Evolutionary conservation across 1,140 invertebrate genomes (phyloP), one percentile per base, ranked within the genome.

Genomic region (Drosophila micromelanica): DNA sequence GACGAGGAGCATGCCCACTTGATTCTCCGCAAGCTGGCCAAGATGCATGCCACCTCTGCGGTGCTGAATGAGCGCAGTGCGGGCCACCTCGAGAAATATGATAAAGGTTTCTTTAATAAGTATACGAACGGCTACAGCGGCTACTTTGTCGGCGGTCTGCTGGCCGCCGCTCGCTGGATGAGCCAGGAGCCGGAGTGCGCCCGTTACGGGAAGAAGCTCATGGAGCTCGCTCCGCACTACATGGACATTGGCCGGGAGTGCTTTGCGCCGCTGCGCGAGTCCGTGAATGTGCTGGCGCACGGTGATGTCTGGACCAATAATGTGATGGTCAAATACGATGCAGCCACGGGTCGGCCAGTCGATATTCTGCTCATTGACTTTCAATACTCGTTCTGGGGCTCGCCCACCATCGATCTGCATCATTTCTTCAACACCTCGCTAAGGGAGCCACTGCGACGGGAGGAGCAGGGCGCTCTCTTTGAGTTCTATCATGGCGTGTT

Each of bases 281-380:
- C 93, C 15, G 94, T 95, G 15, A 93, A 94, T 71, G 94, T 95
- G 0, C 90, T 96, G 38, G 94, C 93, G 60, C 95, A 95, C 55
- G 95, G 95, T 6, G 95, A 96, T 86, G 92, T 93, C 3, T 95
- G 95, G 95, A 91, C 94, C 0, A 95, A 95, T 71, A 96, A 96
- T 77, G 94, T 95, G 80, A 87, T 96, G 76, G 95, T 95, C 75
- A 93, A 93, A 52, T 95, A 95, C 70, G 91, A 94, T 61, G 48
- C 91, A 0, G 30, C 40, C n/a, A 91, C 78, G 13, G 72, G 75
- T 3, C 92, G 93, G 64, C 92, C 94, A 0, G 76, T 93, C 32
- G 92, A 93, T 42, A 92, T 94, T 2, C 93, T 91, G 3, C 56
- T 92, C 0, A 91, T 92, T 15, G 92, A 92, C 59, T 92, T 92